phyloP scores from a whole-genome alignment of 2,888 invertebrate genomes.

The Drosophila paucipuncta region DNA sequence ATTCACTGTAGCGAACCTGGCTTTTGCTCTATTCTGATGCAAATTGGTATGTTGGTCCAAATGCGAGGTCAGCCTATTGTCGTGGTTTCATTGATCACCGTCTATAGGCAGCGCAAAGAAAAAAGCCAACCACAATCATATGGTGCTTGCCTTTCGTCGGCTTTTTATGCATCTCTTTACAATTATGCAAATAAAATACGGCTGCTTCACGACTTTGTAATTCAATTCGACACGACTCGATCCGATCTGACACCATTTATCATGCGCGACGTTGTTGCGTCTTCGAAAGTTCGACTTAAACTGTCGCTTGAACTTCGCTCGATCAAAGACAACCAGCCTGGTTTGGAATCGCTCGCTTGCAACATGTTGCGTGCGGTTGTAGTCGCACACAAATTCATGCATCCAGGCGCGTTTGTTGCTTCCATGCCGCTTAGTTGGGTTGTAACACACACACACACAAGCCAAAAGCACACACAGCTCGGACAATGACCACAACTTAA shows the following conservation, averaged over 20 bases:
- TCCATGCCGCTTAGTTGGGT: conserved; percentile 6
- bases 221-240: conserved; percentile 5
- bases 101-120: conserved; percentile 7
- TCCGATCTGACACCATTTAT: not conserved
- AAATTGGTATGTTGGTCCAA: conserved; percentile 45
- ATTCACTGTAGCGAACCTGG: not conserved
- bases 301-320: conserved; percentile 46
- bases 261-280: conserved; percentile 36
- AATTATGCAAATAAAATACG: conserved; percentile 39
- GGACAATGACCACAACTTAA: conserved; percentile 25
- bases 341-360: conserved; percentile 8
- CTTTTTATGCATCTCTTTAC: conserved; percentile 24
- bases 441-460: conserved; percentile 8
- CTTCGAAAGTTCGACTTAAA: conserved; percentile 71
- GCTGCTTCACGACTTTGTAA: conserved; percentile 3
- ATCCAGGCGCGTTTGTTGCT: not conserved
- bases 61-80: conserved; percentile 43
- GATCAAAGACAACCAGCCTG: conserved; percentile 10
- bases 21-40: conserved; percentile 45
- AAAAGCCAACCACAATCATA: conserved; percentile 26
- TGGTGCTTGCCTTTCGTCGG: conserved; percentile 10
- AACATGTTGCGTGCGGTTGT: conserved; percentile 39
- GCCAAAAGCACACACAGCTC: conserved; percentile 1
- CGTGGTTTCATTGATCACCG: conserved; percentile 21
- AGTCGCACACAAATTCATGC: not conserved